A percentile compares a stretch with the other conserved stretches of the same genome.
Conservation (phyloP, 2,888 invertebrate genomes). For the Syrphus vitripennis region DNA sequence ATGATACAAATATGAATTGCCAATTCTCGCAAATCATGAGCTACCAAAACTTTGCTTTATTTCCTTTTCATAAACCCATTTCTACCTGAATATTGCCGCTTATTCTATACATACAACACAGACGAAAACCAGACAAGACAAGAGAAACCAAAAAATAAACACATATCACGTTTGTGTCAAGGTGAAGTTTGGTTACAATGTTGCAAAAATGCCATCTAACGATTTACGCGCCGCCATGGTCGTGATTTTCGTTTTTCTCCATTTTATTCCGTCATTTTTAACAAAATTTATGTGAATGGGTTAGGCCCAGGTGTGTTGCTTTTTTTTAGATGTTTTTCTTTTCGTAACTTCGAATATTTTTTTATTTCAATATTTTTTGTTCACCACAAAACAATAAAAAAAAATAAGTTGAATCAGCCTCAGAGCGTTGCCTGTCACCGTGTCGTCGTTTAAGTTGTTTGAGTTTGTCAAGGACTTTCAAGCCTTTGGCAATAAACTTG, state of each 20-base stretch:
- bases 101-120: neutral
- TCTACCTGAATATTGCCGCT: neutral
- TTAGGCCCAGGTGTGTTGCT: conserved; percentile 16
- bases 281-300: conserved; percentile 15
- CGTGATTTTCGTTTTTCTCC: neutral
- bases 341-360: neutral
- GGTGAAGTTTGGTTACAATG: conserved; percentile 12
- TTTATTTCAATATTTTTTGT: neutral
- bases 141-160: neutral
- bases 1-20: no score
- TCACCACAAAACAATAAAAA: neutral
- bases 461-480: conserved; percentile 3
- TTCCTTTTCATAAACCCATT: neutral
- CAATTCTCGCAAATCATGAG: no score
- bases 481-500: conserved; percentile 3
- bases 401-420: neutral
- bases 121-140: neutral
- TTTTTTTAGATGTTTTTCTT: neutral
- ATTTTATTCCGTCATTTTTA: neutral
- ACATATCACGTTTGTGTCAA: neutral
- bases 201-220: neutral
- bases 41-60: neutral
- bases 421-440: neutral
- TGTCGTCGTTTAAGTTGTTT: neutral
- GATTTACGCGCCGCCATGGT: neutral